Base-by-base conservation (phyloP, 2,113 vertebrate genomes). In the Carettochelys insculpta region DNA sequence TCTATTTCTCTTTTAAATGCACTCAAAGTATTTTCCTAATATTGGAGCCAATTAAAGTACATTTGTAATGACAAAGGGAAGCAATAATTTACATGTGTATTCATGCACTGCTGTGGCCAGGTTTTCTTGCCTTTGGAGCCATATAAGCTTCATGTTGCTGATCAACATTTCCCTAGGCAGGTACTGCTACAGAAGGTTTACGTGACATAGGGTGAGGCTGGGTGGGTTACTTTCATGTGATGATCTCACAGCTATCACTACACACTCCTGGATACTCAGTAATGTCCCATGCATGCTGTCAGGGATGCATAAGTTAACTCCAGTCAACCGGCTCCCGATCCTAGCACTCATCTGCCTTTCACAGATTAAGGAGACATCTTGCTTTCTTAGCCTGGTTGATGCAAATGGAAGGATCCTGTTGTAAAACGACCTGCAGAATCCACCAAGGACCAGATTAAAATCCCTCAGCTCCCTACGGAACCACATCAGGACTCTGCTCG, bases 151-250 rank as follows among this genome's bases (percentile, higher is more conserved):
- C 41, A 83, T 29, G 31, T 3, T 34, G 11, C 48, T 92, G 16
- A 41, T 20, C 53, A 19, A 0, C 0, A 17, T 50, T 34, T 27
- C 38, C 34, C 1, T 13, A 82, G 38, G 10, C 13, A 76, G 90
- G 1, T 13, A 83, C 13, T 73, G 61, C 45, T 0, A 0, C 1
- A 0, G 3, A 3, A 41, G 41, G 13, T 77, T 8, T 80, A 9
- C 19, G 16, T 31, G 0, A 34, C 82, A 22, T 16, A 75, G 16
- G n/a, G 11, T 20, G 11, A 25, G 5, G 2, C 3, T 56, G 19
- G n/a, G 19, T 43, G 85, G 65, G 3, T 53, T 41, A 77, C 25
- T 24, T 27, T 3, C 8, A 11, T 16, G 2, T 76, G 4, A 41
- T 2, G 8, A 81, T 27, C 54, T 56, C 54, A 56, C 27, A 13